Conservation (phyloP, 2,113 vertebrate genomes). For the Ceyx melanurus region DNA sequence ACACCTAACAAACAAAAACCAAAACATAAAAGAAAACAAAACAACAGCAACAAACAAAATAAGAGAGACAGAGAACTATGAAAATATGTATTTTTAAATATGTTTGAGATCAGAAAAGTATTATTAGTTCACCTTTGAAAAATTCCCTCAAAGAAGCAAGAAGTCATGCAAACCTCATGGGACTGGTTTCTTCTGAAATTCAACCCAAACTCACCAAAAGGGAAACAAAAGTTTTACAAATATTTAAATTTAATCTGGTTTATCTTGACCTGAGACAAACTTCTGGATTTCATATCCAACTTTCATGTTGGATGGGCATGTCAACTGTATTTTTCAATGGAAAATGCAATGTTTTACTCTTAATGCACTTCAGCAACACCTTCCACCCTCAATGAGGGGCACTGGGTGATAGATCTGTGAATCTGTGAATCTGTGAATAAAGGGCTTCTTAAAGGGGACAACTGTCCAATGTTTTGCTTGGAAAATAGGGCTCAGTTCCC, state of each 20-base stretch:
- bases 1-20: no score
- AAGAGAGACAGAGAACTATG: neutral
- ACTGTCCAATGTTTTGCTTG: neutral
- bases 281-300: neutral
- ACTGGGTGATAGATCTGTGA: neutral
- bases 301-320: neutral
- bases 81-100: neutral
- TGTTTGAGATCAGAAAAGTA: neutral
- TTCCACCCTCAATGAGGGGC: neutral
- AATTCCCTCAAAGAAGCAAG: neutral
- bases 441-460: neutral
- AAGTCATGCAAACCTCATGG: neutral
- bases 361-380: neutral
- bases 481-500: neutral
- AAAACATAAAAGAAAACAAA: no score
- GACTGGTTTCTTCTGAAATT: neutral
- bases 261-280: neutral
- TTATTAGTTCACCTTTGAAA: neutral
- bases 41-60: no score
- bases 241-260: neutral
- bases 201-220: neutral
- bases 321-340: neutral
- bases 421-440: neutral
- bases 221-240: neutral
- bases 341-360: neutral